A percentile compares a stretch with the other conserved stretches of the same genome.
phyloP scores from a whole-genome alignment of 2,797 vertebrate species.

The Micromesistius poutassou region DNA sequence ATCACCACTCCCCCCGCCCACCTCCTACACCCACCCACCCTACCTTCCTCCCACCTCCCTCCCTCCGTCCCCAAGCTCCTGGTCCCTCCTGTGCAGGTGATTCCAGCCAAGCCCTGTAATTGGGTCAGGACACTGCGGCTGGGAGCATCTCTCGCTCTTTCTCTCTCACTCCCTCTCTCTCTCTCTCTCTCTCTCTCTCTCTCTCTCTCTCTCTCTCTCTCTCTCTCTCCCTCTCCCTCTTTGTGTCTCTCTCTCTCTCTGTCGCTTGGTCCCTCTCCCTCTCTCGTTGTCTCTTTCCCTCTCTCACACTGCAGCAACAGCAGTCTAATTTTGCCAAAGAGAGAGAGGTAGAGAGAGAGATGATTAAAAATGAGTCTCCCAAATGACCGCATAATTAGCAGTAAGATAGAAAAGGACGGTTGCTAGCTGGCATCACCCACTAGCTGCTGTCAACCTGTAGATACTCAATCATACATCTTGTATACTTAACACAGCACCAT shows the following conservation, averaged over 20 bases:
- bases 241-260: too few relatives aligned
- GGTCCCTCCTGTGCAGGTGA: conserved; percentile 20
- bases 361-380: background rate
- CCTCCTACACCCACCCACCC: too few relatives aligned
- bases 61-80: background rate
- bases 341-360: background rate
- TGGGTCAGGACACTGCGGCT: conserved; percentile 57
- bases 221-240: too few relatives aligned
- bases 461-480: too few relatives aligned
- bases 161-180: too few relatives aligned
- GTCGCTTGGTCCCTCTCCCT: background rate
- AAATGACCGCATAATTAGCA: background rate
- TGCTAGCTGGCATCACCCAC: too few relatives aligned
- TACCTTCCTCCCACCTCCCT: conserved; percentile 37
- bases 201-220: background rate
- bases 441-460: background rate
- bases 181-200: too few relatives aligned
- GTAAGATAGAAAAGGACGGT: background rate
- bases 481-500: too few relatives aligned
- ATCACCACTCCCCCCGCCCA: conserved; percentile 4
- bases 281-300: background rate
- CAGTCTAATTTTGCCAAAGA: background rate
- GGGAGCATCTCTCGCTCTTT: background rate
- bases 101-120: conserved; percentile 53
- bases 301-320: background rate